Evolutionary conservation across 2,797 vertebrate genomes (phyloP).

Genomic region (Coregonus ussuriensis): DNA sequence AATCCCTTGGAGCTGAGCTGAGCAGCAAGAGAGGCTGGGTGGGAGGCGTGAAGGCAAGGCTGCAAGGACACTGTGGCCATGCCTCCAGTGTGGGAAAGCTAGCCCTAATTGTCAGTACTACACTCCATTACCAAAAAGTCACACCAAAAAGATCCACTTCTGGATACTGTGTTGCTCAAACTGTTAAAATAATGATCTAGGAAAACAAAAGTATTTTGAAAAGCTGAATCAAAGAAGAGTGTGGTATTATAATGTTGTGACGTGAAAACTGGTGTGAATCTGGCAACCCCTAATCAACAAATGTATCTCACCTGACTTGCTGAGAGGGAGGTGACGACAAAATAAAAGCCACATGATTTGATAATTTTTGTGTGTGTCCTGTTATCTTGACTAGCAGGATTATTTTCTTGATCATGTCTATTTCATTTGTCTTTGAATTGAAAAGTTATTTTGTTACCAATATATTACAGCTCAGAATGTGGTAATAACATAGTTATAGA

Average conservation of each 20-base stretch:
- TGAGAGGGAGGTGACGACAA: background rate
- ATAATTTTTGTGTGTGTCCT: background rate
- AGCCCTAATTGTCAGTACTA: background rate
- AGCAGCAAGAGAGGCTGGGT: background rate
- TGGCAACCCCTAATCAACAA: conserved; percentile 17
- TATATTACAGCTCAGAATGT: background rate
- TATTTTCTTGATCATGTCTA: background rate
- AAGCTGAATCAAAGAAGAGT: background rate
- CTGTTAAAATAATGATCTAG: background rate
- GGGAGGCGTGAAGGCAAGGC: background rate
- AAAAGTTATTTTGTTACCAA: background rate
- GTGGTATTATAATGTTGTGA: conserved; percentile 18
- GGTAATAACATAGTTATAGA: background rate
- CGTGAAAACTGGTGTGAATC: conserved; percentile 26
- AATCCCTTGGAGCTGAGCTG: background rate
- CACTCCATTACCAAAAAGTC: background rate
- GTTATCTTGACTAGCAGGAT: background rate
- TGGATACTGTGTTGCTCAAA: background rate
- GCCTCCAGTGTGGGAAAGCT: background rate
- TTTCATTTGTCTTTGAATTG: background rate
- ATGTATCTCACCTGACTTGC: conserved; percentile 1
- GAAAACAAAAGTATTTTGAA: conserved; percentile 13
- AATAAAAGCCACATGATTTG: conserved; percentile 16
- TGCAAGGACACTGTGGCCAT: background rate
- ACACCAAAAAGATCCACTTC: background rate